These are phyloP conservation scores for Gambusia holbrooki DNA, from an alignment of 2,113 vertebrate species.

Conservation along the genomic window DNA sequence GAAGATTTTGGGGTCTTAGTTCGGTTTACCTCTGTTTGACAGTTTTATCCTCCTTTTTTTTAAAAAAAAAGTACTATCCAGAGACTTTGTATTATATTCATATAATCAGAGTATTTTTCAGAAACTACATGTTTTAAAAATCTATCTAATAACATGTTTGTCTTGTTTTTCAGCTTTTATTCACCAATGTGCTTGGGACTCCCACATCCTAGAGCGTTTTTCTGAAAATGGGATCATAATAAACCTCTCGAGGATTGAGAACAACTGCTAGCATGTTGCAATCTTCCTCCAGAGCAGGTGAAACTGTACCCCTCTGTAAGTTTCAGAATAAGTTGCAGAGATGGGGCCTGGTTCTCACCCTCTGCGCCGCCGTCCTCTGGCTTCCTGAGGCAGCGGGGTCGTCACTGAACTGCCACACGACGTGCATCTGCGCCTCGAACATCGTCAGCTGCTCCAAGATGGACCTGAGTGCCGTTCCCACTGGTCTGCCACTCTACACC, in stretches of 20 bases:
- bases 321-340: slow-evolving; percentile 38
- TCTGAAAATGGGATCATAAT: slow-evolving; percentile 58
- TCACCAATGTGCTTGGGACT: slow-evolving; percentile 60
- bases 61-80: background rate
- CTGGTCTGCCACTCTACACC: slow-evolving; percentile 84
- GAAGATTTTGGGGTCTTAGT: background rate
- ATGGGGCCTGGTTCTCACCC: slow-evolving; percentile 53
- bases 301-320: slow-evolving; percentile 50
- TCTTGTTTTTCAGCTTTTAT: slow-evolving; percentile 49
- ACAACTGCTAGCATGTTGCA: slow-evolving; percentile 71
- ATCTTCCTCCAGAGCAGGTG: slow-evolving; percentile 43
- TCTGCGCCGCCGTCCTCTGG: slow-evolving; percentile 65
- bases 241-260: slow-evolving; percentile 45
- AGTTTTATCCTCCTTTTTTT: background rate
- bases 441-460: slow-evolving; percentile 95
- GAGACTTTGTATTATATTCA: background rate
- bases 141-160: slow-evolving; percentile 1
- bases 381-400: slow-evolving; percentile 58
- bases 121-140: background rate
- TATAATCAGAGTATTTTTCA: background rate
- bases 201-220: slow-evolving; percentile 41
- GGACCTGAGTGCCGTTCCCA: slow-evolving; percentile 82
- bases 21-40: background rate
- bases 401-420: slow-evolving; percentile 83
- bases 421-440: slow-evolving; percentile 94